phyloP scores from a whole-genome alignment of 1,140 invertebrate genomes.

The Calycopis cecrops region DNA sequence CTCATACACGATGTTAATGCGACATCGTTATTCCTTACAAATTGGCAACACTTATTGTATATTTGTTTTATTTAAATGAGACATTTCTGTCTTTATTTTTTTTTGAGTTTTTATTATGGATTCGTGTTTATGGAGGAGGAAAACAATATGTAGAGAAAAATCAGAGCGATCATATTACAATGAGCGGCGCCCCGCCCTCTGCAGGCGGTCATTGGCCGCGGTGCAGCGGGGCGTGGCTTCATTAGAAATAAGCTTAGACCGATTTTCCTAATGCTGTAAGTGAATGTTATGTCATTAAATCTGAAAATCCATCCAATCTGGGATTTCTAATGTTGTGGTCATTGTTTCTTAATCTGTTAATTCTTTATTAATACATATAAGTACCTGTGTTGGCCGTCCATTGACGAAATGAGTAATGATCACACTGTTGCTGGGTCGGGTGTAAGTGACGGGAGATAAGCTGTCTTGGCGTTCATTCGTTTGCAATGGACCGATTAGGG shows the following conservation, averaged over 20 bases:
- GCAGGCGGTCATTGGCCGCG: conserved; percentile 48
- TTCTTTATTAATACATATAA: too few relatives aligned
- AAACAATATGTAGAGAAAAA: conserved; percentile 26
- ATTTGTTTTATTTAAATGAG: neutral
- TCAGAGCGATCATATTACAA: conserved; percentile 42
- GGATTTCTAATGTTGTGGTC: too few relatives aligned
- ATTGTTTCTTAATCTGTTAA: too few relatives aligned
- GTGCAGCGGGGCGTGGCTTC: conserved; percentile 56
- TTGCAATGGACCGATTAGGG: too few relatives aligned
- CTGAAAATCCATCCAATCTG: too few relatives aligned
- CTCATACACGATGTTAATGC: neutral
- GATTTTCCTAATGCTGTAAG: conserved; percentile 11
- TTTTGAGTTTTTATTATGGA: neutral
- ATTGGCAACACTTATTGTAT: conserved; percentile 8
- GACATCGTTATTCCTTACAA: conserved; percentile 9
- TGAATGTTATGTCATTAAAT: too few relatives aligned
- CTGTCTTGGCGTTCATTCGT: too few relatives aligned
- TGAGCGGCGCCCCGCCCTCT: conserved; percentile 51
- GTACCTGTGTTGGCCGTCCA: too few relatives aligned
- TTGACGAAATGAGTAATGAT: too few relatives aligned
- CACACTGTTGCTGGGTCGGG: too few relatives aligned
- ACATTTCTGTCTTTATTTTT: neutral
- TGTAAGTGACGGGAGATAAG: too few relatives aligned
- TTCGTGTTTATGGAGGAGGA: neutral
- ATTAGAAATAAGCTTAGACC: conserved; percentile 61